Percentiles rank a stretch among this genome's conserved stretches.
These are phyloP conservation scores for Lucilia cuprina DNA, from an alignment of 1,140 invertebrate genomes.

Conservation along the genomic window DNA sequence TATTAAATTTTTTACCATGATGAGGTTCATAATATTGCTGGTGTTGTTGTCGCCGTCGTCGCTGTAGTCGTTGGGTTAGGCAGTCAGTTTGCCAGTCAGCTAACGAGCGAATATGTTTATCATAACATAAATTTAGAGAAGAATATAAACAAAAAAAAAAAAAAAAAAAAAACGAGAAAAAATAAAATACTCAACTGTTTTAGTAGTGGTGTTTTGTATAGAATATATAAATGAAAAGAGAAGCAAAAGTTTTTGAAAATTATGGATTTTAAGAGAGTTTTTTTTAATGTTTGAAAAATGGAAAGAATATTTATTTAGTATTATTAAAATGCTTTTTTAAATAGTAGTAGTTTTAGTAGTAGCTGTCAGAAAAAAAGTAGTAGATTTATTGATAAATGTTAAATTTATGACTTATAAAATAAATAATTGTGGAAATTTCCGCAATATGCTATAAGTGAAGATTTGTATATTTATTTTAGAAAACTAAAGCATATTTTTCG, in stretches of 20 bases:
- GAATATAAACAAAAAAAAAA: constrained; percentile 28
- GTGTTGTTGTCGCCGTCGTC: no score
- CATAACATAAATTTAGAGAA: constrained; percentile 30
- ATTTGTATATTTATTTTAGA: no score
- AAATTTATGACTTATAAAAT: not conserved
- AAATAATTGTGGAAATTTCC: not conserved
- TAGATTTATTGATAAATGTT: not conserved
- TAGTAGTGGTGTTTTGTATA: constrained; percentile 7
- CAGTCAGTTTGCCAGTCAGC: not conserved
- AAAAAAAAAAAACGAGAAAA: constrained; percentile 16
- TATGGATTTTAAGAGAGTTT: not conserved
- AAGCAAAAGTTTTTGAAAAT: not conserved
- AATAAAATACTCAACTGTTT: not conserved
- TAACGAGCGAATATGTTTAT: constrained; percentile 36
- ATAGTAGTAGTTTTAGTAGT: not conserved
- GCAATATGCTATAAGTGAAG: no score
- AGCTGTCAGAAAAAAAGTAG: not conserved
- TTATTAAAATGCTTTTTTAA: not conserved
- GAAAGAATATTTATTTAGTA: not conserved
- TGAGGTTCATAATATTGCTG: constrained; percentile 14
- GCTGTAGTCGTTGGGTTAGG: constrained; percentile 35
- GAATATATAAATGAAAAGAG: not conserved
- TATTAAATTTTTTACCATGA: constrained; percentile 39
- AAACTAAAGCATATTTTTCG: no score
- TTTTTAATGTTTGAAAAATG: not conserved